Evolutionary conservation across 2,797 vertebrate genomes (phyloP), one percentile per base, ranked within the genome.

Genomic region (Lepidocolaptes lacrymiger): DNA sequence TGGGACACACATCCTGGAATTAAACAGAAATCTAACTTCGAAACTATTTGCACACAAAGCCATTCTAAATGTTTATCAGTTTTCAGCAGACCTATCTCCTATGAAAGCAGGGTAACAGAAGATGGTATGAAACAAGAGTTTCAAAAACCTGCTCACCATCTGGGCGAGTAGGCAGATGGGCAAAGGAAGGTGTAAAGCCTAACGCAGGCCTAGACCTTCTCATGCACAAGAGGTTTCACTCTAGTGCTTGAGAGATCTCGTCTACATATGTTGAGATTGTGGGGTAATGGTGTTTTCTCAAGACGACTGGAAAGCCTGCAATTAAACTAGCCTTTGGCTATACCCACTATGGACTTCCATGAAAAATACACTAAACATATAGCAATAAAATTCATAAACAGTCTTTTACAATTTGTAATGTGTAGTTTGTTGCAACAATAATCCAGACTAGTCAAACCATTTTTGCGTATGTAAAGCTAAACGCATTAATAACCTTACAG

Each of bases 311-410:
- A 92, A 93, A 88, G 43, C 36, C 63, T 55, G 39, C 56, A 91
- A 82, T 89, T 91, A 85, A 87, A 78, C 68, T 62, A 69, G 58
- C 89, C 92, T 84, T 93, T 88, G 74, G 87, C 74, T 79, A 87
- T 39, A 80, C 10, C 34, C 3, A 0, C 83, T 39, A 58, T 2
- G 71, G 78, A 77, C 39, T 94, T 93, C 74, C 86, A 91, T 48
- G 58, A 62, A 91, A 93, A 69, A 85, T 41, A 39, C 32, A 54
- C 93, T n/a, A 91, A 73, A 80, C 52, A 76, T 30, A 44, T 2
- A 39, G 32, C 59, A 92, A 73, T 79, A 94, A 91, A 94, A 78
- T 74, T 88, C 56, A 95, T 92, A 94, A 89, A 79, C 69, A 80
- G 74, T 67, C 32, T 88, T 89, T 69, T 61, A 95, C 73, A 95